These are phyloP conservation scores for Hyalella azteca DNA, from an alignment of 2,888 invertebrate species.

Conservation along the genomic window DNA sequence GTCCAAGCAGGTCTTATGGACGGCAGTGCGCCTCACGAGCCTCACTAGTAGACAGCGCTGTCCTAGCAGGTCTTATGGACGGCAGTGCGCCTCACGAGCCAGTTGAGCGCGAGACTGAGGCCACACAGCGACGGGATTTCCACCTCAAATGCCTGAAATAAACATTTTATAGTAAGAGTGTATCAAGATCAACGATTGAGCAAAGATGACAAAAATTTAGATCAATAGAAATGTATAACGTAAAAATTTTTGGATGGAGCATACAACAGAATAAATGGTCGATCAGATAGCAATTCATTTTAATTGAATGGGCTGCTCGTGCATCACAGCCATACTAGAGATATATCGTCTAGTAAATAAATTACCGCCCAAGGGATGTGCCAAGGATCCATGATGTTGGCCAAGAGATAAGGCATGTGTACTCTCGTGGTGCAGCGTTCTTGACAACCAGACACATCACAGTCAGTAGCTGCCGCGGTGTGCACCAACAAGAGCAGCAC, in stretches of 20 bases:
- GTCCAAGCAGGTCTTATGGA: no score
- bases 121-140: constrained; percentile 1
- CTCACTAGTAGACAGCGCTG: no score
- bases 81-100: not conserved
- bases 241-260: no score
- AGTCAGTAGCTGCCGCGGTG: not conserved
- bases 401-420: constrained; percentile 3
- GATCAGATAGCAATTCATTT: no score
- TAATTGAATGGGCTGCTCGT: no score
- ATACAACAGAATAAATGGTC: no score
- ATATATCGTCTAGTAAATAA: not conserved
- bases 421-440: not conserved
- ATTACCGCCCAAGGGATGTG: constrained; percentile 28
- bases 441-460: no score
- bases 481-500: constrained; percentile 47
- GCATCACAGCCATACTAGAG: no score
- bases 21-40: no score
- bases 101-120: constrained; percentile 22
- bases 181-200: no score
- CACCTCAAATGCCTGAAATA: constrained; percentile 14
- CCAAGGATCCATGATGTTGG: not conserved
- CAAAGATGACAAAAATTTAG: no score
- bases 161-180: not conserved
- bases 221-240: no score
- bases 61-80: constrained; percentile 15